Conservation (phyloP, 2,113 vertebrate genomes). For the Gasterosteus nipponicus region DNA sequence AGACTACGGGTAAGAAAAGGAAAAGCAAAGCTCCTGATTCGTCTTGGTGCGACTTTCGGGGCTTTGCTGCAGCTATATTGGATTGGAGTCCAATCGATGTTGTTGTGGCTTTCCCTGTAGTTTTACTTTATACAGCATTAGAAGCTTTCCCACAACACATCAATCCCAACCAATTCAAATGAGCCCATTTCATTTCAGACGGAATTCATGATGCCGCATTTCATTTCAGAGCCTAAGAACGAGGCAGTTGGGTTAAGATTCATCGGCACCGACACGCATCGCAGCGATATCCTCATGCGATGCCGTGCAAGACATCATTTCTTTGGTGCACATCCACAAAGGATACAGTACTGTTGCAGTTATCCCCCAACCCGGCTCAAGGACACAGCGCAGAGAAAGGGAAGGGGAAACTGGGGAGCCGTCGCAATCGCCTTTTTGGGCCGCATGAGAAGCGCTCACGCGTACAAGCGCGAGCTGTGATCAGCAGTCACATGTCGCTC, state of each 20-base stretch:
- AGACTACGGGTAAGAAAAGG: conserved; percentile 5
- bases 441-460: conserved; percentile 12
- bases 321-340: background rate
- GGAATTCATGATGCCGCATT: conserved; percentile 52
- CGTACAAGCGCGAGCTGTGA: conserved; percentile 8
- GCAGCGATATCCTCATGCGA: background rate
- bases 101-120: conserved; percentile 24
- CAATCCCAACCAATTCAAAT: conserved; percentile 52
- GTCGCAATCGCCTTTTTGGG: conserved; percentile 15
- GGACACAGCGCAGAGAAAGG: conserved; percentile 6
- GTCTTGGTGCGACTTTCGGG: conserved; percentile 26
- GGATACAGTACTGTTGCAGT: background rate
- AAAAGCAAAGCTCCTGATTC: conserved; percentile 17
- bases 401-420: background rate
- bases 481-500: conserved; percentile 6
- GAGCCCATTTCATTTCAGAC: conserved; percentile 53
- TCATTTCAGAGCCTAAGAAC: conserved; percentile 36
- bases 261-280: background rate
- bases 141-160: conserved; percentile 33
- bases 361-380: conserved; percentile 10
- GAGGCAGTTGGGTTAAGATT: conserved; percentile 8
- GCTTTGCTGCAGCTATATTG: conserved; percentile 26
- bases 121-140: conserved; percentile 28
- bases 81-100: conserved; percentile 27
- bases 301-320: background rate